Evolutionary conservation across 2,888 invertebrate species (phyloP), one percentile per base, ranked within the genome.

Genomic region (Coenonympha glycerion): DNA sequence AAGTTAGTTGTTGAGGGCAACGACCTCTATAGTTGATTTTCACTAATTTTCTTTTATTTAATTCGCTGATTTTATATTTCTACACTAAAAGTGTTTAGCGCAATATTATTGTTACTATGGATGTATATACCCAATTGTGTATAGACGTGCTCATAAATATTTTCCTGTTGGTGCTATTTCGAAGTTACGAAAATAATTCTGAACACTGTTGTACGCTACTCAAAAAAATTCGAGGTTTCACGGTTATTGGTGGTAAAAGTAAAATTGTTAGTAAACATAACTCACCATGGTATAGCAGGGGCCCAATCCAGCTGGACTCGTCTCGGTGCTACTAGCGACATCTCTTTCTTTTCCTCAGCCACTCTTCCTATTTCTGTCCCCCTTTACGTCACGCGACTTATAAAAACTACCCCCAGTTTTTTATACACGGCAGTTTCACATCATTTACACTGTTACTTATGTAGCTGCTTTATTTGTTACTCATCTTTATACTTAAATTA

Each of bases 281-380:
- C 78, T 75, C 72, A 86, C 86, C 86, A 86, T 60, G 84, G 86
- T 63, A 84, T 81, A 6, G 71, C 65, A 50, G 72, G 80, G 6
- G 83, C 73, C 86, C 86, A 86, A 56, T 80, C 85, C 42, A 86
- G 61, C 56, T 84, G 84, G 52, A 85, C 84, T 53, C 83, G 62
- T 49, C 85, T 69, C 1, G 86, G 86, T 33, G 86, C 86, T 3
- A 86, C 76, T 47, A 86, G 68, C 69, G 86, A 86, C 86, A 86
- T 86, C 34, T 53, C 55, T 55, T 49, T 52, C 54, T 65, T 53
- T 59, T 52, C 55, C 19, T 62, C 66, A 61, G 63, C 70, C 68
- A 71, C 71, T 59, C 54, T 71, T 24, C 49, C 28, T 22, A 9
- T 39, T 16, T 28, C 18, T 18, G 1, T 30, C 16, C 8, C 1